Evolutionary conservation across 2,888 invertebrate genomes (phyloP), one percentile per base, ranked within the genome.

Genomic region (Dolomedes plantarius): DNA sequence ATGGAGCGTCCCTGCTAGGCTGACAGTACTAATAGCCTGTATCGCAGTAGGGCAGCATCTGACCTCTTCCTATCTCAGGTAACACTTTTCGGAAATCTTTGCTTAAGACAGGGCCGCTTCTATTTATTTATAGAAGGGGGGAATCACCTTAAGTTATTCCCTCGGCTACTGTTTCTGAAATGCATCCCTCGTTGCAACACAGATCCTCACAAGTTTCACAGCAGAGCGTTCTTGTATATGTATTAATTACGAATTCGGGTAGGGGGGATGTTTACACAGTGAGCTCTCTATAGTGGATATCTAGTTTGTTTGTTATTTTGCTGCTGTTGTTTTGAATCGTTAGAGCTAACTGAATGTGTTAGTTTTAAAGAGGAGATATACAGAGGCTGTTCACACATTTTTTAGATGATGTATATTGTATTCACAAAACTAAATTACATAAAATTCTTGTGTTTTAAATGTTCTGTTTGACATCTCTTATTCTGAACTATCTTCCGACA

Each of bases 1-100:
- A 72, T 83, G 67, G 72, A 75, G 69, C 71, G 62, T 36, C 39
- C 75, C 75, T 28, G 50, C 72, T 27, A 65, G 72, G 77, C 77
- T 77, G 83, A 83, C 83, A 76, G 72, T 83, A 77, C 76, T 83
- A 83, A 83, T 76, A 83, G 83, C 64, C 65, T 83, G 83, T 83
- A 77, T 83, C 76, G 27, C 83, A 67, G 83, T 83, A 65, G 83
- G 83, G 72, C 72, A 76, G 41, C 75, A 83, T 77, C 72, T 83
- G 72, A 65, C 64, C 39, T 28, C n/a, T 28, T 27, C 31, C 65
- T 72, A 77, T 72, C 76, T 65, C 29, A 27, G 36, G 65, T 27
- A 83, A 71, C 65, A 72, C 74, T 74, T 81, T 74, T 36, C 32
- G 67, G 73, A 65, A 68, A 65, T 71, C 69, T 82, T 50, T 27